Evolutionary conservation across 2,797 vertebrate species (phyloP), one percentile per base, ranked within the genome.

Genomic region (Phalanger gymnotis): DNA sequence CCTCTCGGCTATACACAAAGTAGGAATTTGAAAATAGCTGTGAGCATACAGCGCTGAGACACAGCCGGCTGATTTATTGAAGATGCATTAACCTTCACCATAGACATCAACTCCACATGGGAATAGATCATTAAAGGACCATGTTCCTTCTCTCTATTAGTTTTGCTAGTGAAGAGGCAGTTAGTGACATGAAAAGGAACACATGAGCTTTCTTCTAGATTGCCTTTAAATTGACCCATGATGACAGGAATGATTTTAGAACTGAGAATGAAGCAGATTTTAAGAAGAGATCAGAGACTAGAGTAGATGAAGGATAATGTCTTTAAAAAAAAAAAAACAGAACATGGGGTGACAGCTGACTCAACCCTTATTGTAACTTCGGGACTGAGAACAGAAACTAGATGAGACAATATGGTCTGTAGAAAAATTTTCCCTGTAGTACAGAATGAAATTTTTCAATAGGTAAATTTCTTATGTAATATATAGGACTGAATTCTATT

Each of bases 201-300:
- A 5, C 10, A 52, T 14, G n/a, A 90, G 55, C 89, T 73, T 40
- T 73, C 19, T 73, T 73, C 6, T 40, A 40, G 66, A 73, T 40
- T 73, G 66, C n/a, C 66, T 73, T 40, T 73, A 73, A 73, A 73
- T 73, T 40, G 66, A 40, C 52, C 53, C 13, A 22, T 47, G 40
- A 58, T 61, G 57, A 90, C 56, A 93, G 89, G 73, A 54, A 47
- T 53, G 47, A 34, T 73, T 94, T 90, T 91, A 66, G 53, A 53
- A 52, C 53, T 73, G 53, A 51, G 34, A 55, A 51, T n/a, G 54
- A 91, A 94, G 34, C 93, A 92, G 19, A 96, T 55, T 92, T 94
- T 94, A 53, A 97, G 97, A 96, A 87, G 13, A 95, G 90, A 94
- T 90, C 11, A 57, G 54, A 96, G 94, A 34, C 47, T 47, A 34